A percentile compares a stretch with the other conserved stretches of the same genome.
These are phyloP conservation scores for Gymnoscopelus microlampas DNA, from an alignment of 2,797 vertebrate species.

Conservation along the genomic window DNA sequence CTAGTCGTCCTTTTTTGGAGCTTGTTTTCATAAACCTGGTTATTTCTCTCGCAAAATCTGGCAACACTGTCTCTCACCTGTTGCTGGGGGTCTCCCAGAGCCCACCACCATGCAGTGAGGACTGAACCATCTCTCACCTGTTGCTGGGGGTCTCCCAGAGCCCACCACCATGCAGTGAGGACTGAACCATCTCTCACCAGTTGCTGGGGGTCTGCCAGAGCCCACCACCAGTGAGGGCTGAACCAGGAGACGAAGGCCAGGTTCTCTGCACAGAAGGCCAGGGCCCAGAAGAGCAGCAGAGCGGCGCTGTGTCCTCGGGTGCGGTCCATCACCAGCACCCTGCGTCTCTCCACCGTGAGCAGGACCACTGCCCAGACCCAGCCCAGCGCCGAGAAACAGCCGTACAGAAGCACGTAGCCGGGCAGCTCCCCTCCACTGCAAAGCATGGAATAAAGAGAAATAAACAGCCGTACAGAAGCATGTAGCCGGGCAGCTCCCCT, in stretches of 20 bases:
- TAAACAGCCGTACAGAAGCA: slow-evolving; percentile 82
- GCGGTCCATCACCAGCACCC: slow-evolving; percentile 84
- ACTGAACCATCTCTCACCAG: slow-evolving; percentile 53
- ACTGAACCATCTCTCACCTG: no score
- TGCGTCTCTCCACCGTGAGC: slow-evolving; percentile 85
- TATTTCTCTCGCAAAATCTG: no score
- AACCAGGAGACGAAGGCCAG: slow-evolving; percentile 91
- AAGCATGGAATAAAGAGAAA: no score
- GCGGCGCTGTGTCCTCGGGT: slow-evolving; percentile 87
- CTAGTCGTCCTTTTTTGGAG: no score
- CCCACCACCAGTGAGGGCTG: slow-evolving; percentile 82
- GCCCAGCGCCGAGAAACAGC: slow-evolving; percentile 81
- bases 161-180: no score
- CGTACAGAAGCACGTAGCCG: slow-evolving; percentile 86
- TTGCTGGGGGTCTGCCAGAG: slow-evolving; percentile 45
- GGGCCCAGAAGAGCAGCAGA: slow-evolving; percentile 90
- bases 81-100: no score
- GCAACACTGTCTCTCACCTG: no score
- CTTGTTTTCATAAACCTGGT: no score
- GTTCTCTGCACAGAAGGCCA: slow-evolving; percentile 91
- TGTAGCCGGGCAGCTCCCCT: slow-evolving; percentile 83
- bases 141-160: no score
- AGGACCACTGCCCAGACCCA: slow-evolving; percentile 84
- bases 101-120: no score
- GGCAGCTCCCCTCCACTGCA: slow-evolving; percentile 68